These are phyloP conservation scores for Trachelus stipa DNA, from an alignment of 2,888 invertebrate species.

Conservation along the genomic window DNA sequence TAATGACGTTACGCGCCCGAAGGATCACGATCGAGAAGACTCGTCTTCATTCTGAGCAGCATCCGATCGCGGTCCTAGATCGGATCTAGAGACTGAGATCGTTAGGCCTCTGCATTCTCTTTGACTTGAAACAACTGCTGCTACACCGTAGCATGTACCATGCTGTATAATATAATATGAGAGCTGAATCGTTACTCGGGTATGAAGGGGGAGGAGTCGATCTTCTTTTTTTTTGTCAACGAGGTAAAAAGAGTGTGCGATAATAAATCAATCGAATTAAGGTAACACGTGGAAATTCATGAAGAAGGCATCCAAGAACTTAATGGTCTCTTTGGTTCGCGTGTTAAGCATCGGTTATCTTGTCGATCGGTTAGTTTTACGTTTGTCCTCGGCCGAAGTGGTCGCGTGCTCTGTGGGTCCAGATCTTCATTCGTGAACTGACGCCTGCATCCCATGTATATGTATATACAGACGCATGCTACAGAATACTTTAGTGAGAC, in stretches of 20 bases:
- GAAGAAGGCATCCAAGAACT: conserved; percentile 38
- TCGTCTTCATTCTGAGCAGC: conserved; percentile 4
- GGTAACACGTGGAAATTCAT: conserved; percentile 49
- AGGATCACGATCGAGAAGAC: conserved; percentile 6
- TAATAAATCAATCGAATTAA: not conserved
- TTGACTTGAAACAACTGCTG: not conserved
- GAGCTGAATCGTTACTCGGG: not conserved
- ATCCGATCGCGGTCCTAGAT: not conserved
- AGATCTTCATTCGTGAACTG: conserved; percentile 50
- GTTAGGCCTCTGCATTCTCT: not conserved
- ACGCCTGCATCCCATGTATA: not conserved
- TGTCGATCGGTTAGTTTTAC: conserved; percentile 59
- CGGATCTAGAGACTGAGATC: not conserved
- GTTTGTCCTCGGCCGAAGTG: conserved; percentile 55
- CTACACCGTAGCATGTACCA: not conserved
- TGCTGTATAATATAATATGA: not conserved
- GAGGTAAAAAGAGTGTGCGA: not conserved
- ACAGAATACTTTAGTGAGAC: not conserved
- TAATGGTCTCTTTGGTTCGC: conserved; percentile 41
- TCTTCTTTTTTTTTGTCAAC: not conserved
- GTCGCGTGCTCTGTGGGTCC: conserved; percentile 55
- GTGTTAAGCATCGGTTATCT: conserved; percentile 61
- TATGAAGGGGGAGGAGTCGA: not conserved
- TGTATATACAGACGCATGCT: not conserved
- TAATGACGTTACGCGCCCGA: conserved; percentile 11